These are phyloP conservation scores for Xanthorhoe spadicearia DNA, from an alignment of 2,888 invertebrate genomes.

Conservation along the genomic window DNA sequence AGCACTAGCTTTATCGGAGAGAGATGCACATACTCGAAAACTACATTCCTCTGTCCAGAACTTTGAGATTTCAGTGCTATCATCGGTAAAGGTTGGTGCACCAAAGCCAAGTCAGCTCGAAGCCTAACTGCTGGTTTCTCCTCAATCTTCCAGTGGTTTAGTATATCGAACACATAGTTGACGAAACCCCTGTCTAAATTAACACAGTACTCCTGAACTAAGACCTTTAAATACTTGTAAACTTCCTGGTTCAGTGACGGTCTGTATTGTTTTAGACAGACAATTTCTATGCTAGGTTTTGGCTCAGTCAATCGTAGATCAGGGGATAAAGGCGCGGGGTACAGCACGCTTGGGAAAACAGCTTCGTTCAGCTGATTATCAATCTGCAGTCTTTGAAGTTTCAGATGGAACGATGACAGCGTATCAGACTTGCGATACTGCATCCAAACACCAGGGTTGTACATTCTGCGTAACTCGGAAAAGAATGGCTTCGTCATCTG, in stretches of 20 bases:
- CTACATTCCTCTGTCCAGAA: conserved; percentile 66
- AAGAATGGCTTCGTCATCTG: conserved; percentile 94
- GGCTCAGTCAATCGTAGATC: conserved; percentile 60
- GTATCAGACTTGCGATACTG: conserved; percentile 89
- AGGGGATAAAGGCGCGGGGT: conserved; percentile 85
- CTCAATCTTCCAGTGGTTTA: conserved; percentile 85
- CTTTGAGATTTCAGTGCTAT: conserved; percentile 75
- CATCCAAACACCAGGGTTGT: conserved; percentile 90
- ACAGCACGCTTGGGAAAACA: conserved; percentile 87
- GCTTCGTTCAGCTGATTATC: conserved; percentile 91
- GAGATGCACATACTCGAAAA: conserved; percentile 85
- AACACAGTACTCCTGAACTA: conserved; percentile 87
- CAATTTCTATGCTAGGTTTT: conserved; percentile 86
- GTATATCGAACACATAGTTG: conserved; percentile 85
- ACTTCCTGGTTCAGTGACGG: conserved; percentile 81
- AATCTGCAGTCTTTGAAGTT: conserved; percentile 88
- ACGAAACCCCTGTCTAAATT: conserved; percentile 89
- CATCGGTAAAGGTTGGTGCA: conserved; percentile 84
- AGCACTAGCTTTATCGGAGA: conserved; percentile 86
- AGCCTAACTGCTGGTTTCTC: conserved; percentile 84
- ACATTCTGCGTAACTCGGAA: conserved; percentile 89
- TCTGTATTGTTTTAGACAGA: conserved; percentile 80
- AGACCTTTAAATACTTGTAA: conserved; percentile 86
- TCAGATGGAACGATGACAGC: conserved; percentile 87
- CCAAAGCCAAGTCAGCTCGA: conserved; percentile 83